Conservation (phyloP, 2,888 invertebrate species). For the Eumacrocentrus americanus region DNA sequence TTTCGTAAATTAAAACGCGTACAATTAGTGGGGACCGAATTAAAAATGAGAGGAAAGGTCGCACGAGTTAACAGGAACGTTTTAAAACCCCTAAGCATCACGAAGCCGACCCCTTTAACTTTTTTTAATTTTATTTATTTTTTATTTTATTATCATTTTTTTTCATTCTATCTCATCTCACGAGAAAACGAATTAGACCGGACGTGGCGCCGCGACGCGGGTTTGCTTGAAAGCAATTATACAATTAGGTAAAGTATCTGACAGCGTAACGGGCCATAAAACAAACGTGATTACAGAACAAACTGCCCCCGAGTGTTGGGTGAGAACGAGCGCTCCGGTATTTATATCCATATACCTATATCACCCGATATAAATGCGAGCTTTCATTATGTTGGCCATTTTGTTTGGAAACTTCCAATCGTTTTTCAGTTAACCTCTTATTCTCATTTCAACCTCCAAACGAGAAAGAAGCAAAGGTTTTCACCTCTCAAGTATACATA, state of each 20-base stretch:
- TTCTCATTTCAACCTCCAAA: slow-evolving; percentile 9
- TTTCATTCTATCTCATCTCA: slow-evolving; percentile 23
- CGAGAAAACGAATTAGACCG: slow-evolving; percentile 35
- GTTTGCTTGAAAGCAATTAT: slow-evolving; percentile 55
- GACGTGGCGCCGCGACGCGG: slow-evolving; percentile 48
- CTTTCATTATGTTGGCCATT: slow-evolving; percentile 20
- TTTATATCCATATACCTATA: not conserved
- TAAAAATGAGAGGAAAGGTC: slow-evolving; percentile 33
- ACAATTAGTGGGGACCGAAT: slow-evolving; percentile 52
- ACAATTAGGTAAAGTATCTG: slow-evolving; percentile 61
- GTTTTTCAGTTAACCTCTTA: slow-evolving; percentile 21
- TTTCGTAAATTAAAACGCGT: slow-evolving; percentile 52
- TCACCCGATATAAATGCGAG: not conserved
- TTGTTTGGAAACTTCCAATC: slow-evolving; percentile 14
- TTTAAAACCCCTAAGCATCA: slow-evolving; percentile 38
- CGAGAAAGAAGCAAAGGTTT: slow-evolving; percentile 9
- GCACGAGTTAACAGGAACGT: slow-evolving; percentile 48
- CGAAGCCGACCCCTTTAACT: slow-evolving; percentile 26
- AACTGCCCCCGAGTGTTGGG: too few relatives aligned
- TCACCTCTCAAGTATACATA: slow-evolving; percentile 41
- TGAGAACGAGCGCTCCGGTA: not conserved
- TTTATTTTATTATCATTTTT: too few relatives aligned
- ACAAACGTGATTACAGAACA: slow-evolving; percentile 53
- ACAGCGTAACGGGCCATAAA: slow-evolving; percentile 57
- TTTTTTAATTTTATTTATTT: slow-evolving; percentile 8